Percentiles rank a stretch among this genome's conserved stretches.
Conservation (phyloP, 2,113 vertebrate species). For the Gulo gulo region DNA sequence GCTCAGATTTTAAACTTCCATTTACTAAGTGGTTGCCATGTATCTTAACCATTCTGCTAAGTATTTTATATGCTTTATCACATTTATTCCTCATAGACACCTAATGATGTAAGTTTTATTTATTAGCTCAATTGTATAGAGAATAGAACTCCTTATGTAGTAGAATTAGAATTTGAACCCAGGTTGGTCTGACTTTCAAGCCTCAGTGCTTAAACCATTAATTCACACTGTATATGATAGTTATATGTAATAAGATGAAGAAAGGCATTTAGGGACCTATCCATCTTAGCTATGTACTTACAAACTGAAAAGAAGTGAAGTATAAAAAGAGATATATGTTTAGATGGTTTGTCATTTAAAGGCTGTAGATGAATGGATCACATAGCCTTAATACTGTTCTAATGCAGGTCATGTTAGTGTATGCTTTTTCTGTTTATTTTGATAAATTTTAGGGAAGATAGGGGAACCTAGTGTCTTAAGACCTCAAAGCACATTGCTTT, state of each 20-base stretch:
- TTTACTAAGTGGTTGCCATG: not conserved
- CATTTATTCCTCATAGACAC: not conserved
- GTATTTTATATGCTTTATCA: not conserved
- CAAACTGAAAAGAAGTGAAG: not conserved
- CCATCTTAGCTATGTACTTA: not conserved
- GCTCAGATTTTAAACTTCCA: not conserved
- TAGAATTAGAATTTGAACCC: not conserved
- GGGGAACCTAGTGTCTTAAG: not conserved
- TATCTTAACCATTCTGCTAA: not conserved
- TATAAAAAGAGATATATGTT: not conserved
- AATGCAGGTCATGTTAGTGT: not conserved
- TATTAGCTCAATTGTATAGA: not conserved
- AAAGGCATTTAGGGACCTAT: not conserved
- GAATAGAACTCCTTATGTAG: not conserved
- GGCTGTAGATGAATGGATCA: not conserved
- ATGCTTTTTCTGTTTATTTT: slow-evolving; percentile 33
- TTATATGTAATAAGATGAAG: not conserved
- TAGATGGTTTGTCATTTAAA: not conserved
- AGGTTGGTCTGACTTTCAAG: slow-evolving; percentile 38
- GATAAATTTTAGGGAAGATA: not conserved
- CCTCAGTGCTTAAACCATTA: not conserved
- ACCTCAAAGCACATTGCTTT: not conserved
- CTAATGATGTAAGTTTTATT: not conserved
- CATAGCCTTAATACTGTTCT: not conserved
- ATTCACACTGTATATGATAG: not conserved